Evolutionary conservation across 2,797 vertebrate species (phyloP), one percentile per base, ranked within the genome.

Genomic region (Botia almorhae): DNA sequence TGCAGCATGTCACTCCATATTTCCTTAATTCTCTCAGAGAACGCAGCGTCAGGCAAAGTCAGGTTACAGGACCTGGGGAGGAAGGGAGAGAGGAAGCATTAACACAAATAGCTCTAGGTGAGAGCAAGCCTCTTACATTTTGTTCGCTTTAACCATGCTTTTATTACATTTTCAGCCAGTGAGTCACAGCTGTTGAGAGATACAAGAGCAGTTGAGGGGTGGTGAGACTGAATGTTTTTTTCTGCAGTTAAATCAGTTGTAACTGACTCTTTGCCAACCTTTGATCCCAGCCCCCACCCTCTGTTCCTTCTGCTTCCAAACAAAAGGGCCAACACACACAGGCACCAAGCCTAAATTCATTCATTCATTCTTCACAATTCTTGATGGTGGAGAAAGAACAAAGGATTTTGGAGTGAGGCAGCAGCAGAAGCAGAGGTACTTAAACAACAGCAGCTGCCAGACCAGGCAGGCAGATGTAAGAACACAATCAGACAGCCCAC

Each of bases 1-100:
- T 92, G 92, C 95, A 95, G 95, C 93, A 91, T 96, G 96, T 96
- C 96, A 97, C 95, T 97, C 94, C 97, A 96, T 96, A 94, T 94
- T 95, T 95, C 93, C 92, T 95, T 95, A 94, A 95, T 94, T 93
- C 94, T 95, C 94, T 93, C 91, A 91, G 88, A 94, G 93, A 94
- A 93, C 82, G 90, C 92, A 93, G 93, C 91, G 92, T 94, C 93
- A 93, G 94, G 93, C 91, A 89, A 94, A 94, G 92, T 92, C 93
- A 92, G 91, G 92, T 93, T 91, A 89, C 87, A 84, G 88, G 90
- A 94, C 94, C 95, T 96, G 84, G 12, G 83, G 87, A 89, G 86
- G 87, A 87, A 69, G 55, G 71, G 53, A 60, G 46, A 79, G n/a
- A 51, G 43, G 23, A 21, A 67, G 50, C 65, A 72, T 64, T 60